A percentile compares a stretch with the other conserved stretches of the same genome.
phyloP scores from a whole-genome alignment of 2,888 invertebrate genomes.

The Podabrus alpinus region DNA sequence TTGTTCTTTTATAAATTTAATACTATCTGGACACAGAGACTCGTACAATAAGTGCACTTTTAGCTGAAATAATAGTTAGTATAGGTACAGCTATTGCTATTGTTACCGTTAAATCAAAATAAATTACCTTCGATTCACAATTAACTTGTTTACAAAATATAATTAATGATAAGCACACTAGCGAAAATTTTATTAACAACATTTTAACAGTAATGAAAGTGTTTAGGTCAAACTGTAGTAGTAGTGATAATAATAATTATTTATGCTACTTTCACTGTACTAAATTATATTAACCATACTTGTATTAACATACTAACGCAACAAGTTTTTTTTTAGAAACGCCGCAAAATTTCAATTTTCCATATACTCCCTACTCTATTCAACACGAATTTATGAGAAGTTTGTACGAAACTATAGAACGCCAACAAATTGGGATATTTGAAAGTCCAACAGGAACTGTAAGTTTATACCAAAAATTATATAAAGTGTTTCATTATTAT shows the following conservation, averaged over 20 bases:
- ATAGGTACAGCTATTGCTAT: background rate
- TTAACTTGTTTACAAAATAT: background rate
- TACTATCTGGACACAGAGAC: constrained; percentile 66
- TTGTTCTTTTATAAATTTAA: constrained; percentile 60
- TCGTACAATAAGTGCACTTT: constrained; percentile 64
- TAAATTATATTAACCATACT: no score
- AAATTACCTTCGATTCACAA: background rate
- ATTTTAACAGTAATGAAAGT: background rate
- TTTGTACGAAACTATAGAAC: constrained; percentile 77
- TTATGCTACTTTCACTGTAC: constrained; percentile 17
- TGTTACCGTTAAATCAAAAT: background rate
- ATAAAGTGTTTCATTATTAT: no score
- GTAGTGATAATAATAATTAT: background rate
- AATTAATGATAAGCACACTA: background rate
- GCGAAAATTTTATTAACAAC: background rate
- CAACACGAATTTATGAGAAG: constrained; percentile 88
- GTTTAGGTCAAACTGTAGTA: background rate
- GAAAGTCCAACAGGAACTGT: constrained; percentile 97
- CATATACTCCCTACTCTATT: constrained; percentile 86
- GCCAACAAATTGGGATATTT: constrained; percentile 85
- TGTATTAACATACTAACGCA: background rate
- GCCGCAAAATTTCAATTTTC: constrained; percentile 75
- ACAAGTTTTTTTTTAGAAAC: constrained; percentile 26
- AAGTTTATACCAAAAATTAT: constrained; percentile 45
- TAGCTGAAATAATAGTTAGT: constrained; percentile 46